Evolutionary conservation across 2,888 invertebrate genomes (phyloP).

Genomic region (Quadroppia sp.): DNA sequence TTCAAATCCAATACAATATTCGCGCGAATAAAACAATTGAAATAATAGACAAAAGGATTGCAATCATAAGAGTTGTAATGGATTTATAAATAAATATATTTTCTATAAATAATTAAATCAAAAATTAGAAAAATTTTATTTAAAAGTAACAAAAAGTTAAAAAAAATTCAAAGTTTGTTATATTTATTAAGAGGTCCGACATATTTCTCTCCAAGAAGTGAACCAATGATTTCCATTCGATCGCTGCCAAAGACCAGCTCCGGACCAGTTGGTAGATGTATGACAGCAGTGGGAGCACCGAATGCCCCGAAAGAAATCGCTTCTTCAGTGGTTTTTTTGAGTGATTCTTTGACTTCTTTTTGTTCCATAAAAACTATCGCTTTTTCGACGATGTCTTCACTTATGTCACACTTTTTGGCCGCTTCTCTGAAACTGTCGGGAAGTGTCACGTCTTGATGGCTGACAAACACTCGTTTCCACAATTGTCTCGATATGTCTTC

Average conservation of each 20-base stretch:
- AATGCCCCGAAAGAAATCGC: constrained; percentile 53
- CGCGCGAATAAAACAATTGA: too few relatives aligned
- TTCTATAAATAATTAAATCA: too few relatives aligned
- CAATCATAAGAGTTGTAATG: too few relatives aligned
- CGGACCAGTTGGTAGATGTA: constrained; percentile 50
- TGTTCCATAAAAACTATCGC: constrained; percentile 40
- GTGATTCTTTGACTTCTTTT: constrained; percentile 49
- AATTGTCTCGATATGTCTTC: constrained; percentile 52
- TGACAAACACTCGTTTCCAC: constrained; percentile 53
- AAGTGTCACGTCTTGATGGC: constrained; percentile 45
- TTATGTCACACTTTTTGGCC: constrained; percentile 40
- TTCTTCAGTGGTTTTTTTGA: constrained; percentile 51
- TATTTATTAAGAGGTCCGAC: constrained; percentile 26
- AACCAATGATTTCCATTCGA: constrained; percentile 53
- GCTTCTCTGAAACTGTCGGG: constrained; percentile 44
- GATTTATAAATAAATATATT: too few relatives aligned
- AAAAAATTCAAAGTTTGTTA: constrained; percentile 1
- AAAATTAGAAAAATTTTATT: too few relatives aligned
- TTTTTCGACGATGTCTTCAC: constrained; percentile 39
- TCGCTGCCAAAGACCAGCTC: constrained; percentile 54
- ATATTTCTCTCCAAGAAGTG: constrained; percentile 50
- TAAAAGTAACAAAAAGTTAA: too few relatives aligned
- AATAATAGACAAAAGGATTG: too few relatives aligned
- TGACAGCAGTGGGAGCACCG: constrained; percentile 54
- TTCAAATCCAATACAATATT: too few relatives aligned